A percentile compares a stretch with the other conserved stretches of the same genome.
Conservation (phyloP, 2,797 vertebrate species). For the Myotis planiceps region DNA sequence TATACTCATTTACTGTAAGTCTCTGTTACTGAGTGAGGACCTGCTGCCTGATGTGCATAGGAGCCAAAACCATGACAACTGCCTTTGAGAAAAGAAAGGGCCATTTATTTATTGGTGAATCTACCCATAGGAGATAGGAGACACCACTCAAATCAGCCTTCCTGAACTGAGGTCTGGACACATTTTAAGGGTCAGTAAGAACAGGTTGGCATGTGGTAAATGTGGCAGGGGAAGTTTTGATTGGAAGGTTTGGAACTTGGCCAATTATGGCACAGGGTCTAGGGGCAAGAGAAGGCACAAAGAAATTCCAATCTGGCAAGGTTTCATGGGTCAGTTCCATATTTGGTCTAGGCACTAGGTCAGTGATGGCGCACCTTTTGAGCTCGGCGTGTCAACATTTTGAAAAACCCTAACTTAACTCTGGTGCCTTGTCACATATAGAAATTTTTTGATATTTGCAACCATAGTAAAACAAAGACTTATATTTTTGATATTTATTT, state of each 20-base stretch:
- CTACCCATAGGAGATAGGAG: neutral
- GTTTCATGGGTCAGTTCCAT: neutral
- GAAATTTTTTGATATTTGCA: no score
- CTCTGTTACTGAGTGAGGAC: neutral
- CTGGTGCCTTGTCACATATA: no score
- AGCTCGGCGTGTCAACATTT: no score
- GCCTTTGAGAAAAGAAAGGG: neutral
- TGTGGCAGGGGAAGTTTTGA: neutral
- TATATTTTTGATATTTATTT: no score
- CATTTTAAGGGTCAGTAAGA: neutral
- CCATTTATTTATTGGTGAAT: neutral
- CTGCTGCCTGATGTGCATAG: neutral
- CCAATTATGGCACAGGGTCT: neutral
- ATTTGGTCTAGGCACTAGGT: neutral
- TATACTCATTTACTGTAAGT: neutral
- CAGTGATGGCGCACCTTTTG: no score
- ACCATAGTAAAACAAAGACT: no score
- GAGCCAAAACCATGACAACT: neutral
- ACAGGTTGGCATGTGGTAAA: neutral
- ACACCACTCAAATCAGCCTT: no score
- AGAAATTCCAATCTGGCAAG: neutral
- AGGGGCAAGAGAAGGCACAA: neutral
- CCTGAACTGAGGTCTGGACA: neutral
- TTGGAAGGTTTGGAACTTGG: neutral
- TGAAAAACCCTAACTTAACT: no score